phyloP scores from a whole-genome alignment of 2,888 invertebrate species.

The Leptopilina drosophilae region DNA sequence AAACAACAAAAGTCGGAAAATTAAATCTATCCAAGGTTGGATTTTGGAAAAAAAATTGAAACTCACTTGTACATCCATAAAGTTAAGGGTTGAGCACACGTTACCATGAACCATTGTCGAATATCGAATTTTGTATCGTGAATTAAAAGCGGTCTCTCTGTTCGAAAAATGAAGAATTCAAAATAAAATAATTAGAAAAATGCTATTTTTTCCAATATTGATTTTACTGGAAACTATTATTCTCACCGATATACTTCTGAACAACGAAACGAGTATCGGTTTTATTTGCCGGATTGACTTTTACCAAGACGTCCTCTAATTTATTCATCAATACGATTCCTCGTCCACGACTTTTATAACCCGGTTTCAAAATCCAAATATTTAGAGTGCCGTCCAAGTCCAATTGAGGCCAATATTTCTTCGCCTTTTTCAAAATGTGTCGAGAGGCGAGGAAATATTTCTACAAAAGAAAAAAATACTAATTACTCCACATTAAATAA shows the following conservation, averaged over 20 bases:
- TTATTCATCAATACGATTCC: constrained; percentile 93
- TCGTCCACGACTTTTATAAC: constrained; percentile 93
- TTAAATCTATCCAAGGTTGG: too few relatives aligned
- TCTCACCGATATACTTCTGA: constrained; percentile 95
- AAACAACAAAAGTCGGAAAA: too few relatives aligned
- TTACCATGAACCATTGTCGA: constrained; percentile 96
- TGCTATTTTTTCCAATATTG: not conserved
- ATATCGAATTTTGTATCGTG: constrained; percentile 97
- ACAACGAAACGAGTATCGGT: constrained; percentile 90
- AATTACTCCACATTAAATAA: not conserved
- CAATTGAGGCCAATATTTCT: constrained; percentile 88
- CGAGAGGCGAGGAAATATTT: constrained; percentile 71
- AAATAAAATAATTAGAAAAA: constrained; percentile 4
- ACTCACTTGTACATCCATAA: constrained; percentile 92
- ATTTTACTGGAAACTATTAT: constrained; percentile 17
- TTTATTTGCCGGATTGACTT: constrained; percentile 78
- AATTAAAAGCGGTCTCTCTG: constrained; percentile 92
- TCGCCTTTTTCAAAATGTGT: constrained; percentile 82
- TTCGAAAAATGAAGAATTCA: constrained; percentile 57
- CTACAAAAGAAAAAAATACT: constrained; percentile 52
- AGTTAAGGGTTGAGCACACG: constrained; percentile 92
- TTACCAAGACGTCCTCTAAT: constrained; percentile 89
- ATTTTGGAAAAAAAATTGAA: too few relatives aligned
- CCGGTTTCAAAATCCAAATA: constrained; percentile 97
- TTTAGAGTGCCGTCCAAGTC: constrained; percentile 91